Conservation (phyloP, 2,113 vertebrate species). For the Lucifuga dentata region DNA sequence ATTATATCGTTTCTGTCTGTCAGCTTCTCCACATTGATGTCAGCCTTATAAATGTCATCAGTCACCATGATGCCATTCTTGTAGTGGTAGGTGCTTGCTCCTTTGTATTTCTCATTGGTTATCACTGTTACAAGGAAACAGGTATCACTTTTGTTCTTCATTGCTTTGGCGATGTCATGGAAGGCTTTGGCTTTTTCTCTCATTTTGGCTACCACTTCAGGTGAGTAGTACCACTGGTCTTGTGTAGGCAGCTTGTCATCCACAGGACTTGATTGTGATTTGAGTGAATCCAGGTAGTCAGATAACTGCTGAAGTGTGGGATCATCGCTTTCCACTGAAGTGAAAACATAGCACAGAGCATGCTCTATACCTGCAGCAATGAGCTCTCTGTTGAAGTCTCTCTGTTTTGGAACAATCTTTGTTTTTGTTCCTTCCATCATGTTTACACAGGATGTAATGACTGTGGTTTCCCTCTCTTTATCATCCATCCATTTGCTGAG, state of each 20-base stretch:
- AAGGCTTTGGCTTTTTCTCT: background rate
- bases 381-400: background rate
- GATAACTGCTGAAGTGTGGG: background rate
- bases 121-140: no score
- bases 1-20: no score
- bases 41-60: no score
- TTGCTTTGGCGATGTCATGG: no score
- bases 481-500: conserved; percentile 15
- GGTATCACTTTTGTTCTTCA: no score
- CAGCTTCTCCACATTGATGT: no score
- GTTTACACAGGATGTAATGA: conserved; percentile 19
- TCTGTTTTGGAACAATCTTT: background rate
- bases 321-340: conserved; percentile 14
- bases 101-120: no score
- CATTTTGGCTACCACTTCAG: background rate
- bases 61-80: no score
- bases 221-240: background rate
- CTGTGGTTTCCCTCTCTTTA: conserved; percentile 33
- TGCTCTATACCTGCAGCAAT: background rate
- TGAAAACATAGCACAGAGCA: conserved; percentile 47
- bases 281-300: fast-evolving
- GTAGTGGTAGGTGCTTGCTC: no score
- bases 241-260: background rate
- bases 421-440: background rate
- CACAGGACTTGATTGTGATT: background rate